These are phyloP conservation scores for Tenebrosternarchus preto DNA, from an alignment of 2,113 vertebrate genomes.

Conservation along the genomic window DNA sequence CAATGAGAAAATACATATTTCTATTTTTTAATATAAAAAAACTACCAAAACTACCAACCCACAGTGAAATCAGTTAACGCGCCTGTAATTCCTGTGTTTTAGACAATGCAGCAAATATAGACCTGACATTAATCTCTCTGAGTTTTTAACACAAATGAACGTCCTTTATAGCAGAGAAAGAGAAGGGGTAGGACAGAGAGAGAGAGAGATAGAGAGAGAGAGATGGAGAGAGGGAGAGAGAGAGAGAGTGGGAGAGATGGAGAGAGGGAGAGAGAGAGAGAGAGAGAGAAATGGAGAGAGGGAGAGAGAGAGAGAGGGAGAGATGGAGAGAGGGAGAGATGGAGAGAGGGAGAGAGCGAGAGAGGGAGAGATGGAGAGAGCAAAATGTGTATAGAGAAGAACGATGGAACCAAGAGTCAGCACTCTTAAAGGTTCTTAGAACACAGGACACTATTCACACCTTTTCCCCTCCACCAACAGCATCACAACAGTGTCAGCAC, in stretches of 20 bases:
- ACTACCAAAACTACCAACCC: no score
- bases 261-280: slow-evolving; percentile 20
- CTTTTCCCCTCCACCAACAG: slow-evolving; percentile 27
- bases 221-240: not conserved
- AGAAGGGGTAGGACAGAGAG: not conserved
- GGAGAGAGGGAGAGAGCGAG: not conserved
- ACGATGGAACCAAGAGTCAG: slow-evolving; percentile 51
- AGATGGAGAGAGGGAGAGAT: not conserved
- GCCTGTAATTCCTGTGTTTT: not conserved
- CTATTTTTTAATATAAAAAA: no score
- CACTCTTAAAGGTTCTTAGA: slow-evolving; percentile 45
- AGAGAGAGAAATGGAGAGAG: not conserved
- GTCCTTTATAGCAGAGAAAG: not conserved
- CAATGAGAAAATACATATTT: no score
- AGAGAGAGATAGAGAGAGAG: slow-evolving; percentile 32
- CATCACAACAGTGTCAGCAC: slow-evolving; percentile 63
- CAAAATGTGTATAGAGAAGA: slow-evolving; percentile 18
- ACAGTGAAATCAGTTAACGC: no score
- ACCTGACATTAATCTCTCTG: not conserved
- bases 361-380: slow-evolving; percentile 35
- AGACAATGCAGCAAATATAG: not conserved
- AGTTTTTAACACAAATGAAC: not conserved
- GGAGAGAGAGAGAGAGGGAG: not conserved
- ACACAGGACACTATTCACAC: slow-evolving; percentile 45
- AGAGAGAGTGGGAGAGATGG: not conserved